Evolutionary conservation across 2,797 vertebrate species (phyloP).

Genomic region (Neosilurus mollespiculum): DNA sequence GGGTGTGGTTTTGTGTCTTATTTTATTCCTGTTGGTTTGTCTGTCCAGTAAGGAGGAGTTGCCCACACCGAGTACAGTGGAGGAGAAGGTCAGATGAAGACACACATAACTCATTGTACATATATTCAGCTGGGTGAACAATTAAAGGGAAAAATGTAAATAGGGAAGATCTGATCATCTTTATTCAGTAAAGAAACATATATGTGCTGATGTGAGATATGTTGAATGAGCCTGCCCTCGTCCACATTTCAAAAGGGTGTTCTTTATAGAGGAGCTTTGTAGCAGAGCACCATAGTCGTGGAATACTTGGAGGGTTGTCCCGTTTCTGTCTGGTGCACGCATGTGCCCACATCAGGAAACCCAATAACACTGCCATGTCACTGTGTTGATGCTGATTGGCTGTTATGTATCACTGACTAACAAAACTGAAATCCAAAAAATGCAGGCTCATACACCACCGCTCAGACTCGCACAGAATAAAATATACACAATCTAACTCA

Average conservation of each 20-base stretch:
- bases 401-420: no score
- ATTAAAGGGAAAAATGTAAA: neutral
- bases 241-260: neutral
- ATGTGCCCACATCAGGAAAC: no score
- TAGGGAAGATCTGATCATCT: neutral
- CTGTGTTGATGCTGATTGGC: no score
- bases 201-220: neutral
- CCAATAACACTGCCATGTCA: no score
- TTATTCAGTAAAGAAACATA: neutral
- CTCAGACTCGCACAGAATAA: no score
- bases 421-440: no score
- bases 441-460: no score
- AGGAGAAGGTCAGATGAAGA: slow-evolving; percentile 79
- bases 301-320: no score
- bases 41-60: slow-evolving; percentile 81
- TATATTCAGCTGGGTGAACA: neutral
- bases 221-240: neutral
- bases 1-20: neutral
- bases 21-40: slow-evolving; percentile 38
- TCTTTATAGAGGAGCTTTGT: no score
- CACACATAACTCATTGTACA: neutral
- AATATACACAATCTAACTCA: no score
- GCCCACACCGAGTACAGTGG: slow-evolving; percentile 76
- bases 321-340: no score
- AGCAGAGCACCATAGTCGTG: no score